phyloP scores from a whole-genome alignment of 1,140 invertebrate species.

The Psilanteris sp. region DNA sequence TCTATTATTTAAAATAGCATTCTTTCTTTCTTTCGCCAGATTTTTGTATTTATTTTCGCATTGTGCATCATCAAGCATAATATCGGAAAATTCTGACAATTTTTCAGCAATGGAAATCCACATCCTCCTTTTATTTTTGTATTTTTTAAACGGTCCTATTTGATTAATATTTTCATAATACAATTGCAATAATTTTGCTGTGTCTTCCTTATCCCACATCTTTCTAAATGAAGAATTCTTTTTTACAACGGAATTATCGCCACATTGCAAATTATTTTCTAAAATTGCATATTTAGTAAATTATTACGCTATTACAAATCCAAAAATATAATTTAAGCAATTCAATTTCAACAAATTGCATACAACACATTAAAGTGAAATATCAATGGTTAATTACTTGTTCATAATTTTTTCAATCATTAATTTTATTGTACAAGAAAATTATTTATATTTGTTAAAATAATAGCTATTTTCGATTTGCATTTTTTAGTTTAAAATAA shows the following conservation, averaged over 20 bases:
- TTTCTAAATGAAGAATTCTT: background rate
- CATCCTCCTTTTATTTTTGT: background rate
- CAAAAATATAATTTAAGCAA: too few species aligned
- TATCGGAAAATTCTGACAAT: background rate
- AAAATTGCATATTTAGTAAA: too few species aligned
- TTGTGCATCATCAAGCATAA: background rate
- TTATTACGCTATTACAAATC: too few species aligned
- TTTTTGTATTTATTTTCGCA: conserved; percentile 11
- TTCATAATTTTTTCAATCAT: too few species aligned
- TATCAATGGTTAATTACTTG: too few species aligned
- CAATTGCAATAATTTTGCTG: background rate
- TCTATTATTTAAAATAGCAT: conserved; percentile 4
- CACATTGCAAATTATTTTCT: background rate
- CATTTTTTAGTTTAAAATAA: too few species aligned
- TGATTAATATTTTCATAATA: conserved; percentile 1
- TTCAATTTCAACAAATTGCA: too few species aligned
- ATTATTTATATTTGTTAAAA: too few species aligned
- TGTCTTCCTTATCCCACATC: background rate
- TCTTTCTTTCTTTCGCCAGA: conserved; percentile 5
- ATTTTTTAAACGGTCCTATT: background rate
- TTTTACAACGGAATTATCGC: background rate
- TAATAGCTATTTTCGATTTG: too few species aligned
- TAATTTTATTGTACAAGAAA: too few species aligned
- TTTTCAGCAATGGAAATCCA: background rate
- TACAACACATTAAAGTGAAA: too few species aligned